phyloP scores from a whole-genome alignment of 2,113 vertebrate species.

The Emydura subglobosa region DNA sequence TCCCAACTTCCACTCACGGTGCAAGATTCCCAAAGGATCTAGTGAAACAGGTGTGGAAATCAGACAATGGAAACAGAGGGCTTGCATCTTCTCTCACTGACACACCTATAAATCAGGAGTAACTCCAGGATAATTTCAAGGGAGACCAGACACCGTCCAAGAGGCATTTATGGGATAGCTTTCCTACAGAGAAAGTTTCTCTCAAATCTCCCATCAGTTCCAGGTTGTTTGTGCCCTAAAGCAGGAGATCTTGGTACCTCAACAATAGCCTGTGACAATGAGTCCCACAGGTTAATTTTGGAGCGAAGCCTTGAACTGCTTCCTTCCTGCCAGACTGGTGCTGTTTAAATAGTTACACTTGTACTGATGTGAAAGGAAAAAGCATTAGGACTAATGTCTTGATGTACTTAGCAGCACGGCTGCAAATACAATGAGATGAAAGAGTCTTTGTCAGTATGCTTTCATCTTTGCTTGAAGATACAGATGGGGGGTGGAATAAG shows the following conservation, averaged over 20 bases:
- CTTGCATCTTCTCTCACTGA: not conserved
- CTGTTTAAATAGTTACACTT: not conserved
- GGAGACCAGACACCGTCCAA: fast-evolving
- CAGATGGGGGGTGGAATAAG: not conserved
- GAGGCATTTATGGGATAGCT: not conserved
- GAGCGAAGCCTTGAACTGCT: not conserved
- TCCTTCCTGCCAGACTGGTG: not conserved
- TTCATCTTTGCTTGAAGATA: not conserved
- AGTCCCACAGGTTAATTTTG: not conserved
- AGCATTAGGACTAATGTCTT: not conserved
- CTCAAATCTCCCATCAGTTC: not conserved
- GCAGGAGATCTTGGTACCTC: not conserved
- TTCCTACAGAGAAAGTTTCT: not conserved
- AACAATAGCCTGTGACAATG: not conserved
- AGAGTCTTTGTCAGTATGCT: not conserved
- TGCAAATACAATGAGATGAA: not conserved
- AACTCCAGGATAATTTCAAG: not conserved
- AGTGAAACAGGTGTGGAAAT: not conserved
- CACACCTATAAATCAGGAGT: not conserved
- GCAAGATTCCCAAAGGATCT: not conserved
- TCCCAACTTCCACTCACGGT: not conserved
- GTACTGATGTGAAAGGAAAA: not conserved
- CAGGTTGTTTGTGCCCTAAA: not conserved
- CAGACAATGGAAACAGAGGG: not conserved
- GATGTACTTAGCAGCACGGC: not conserved